These are phyloP conservation scores for Mormyrus proboscirostris DNA, from an alignment of 2,797 vertebrate genomes.

Conservation along the genomic window DNA sequence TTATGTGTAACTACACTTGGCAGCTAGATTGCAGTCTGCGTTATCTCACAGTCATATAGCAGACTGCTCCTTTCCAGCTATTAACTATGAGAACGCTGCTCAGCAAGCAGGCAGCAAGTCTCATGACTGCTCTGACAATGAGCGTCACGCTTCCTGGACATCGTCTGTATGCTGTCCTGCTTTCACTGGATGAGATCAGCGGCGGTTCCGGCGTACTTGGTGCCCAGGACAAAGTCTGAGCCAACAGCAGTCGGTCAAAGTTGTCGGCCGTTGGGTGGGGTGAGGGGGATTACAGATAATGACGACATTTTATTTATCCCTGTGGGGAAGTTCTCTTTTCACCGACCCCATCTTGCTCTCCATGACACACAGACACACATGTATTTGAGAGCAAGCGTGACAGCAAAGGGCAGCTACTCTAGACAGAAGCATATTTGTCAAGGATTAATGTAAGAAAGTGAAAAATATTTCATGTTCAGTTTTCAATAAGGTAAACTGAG, in stretches of 20 bases:
- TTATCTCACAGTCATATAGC: neutral
- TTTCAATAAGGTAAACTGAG: neutral
- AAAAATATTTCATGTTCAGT: neutral
- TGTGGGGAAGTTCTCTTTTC: neutral
- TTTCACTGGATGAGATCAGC: neutral
- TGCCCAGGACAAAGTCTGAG: neutral
- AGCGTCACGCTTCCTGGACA: neutral
- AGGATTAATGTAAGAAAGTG: neutral
- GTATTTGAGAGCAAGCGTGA: neutral
- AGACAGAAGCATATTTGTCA: neutral
- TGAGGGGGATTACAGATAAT: neutral
- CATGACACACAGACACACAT: neutral
- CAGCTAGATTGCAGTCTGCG: neutral
- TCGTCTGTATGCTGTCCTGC: neutral
- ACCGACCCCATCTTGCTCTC: neutral
- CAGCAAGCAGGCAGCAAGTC: neutral
- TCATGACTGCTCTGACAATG: neutral
- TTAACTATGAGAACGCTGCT: neutral
- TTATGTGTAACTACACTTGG: neutral
- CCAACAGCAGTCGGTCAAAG: neutral
- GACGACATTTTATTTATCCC: neutral
- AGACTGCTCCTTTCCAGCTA: neutral
- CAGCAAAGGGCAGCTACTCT: neutral
- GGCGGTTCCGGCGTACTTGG: neutral
- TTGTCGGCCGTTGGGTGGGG: neutral